Conservation (phyloP, 2,888 invertebrate species). For the Timema cristinae region DNA sequence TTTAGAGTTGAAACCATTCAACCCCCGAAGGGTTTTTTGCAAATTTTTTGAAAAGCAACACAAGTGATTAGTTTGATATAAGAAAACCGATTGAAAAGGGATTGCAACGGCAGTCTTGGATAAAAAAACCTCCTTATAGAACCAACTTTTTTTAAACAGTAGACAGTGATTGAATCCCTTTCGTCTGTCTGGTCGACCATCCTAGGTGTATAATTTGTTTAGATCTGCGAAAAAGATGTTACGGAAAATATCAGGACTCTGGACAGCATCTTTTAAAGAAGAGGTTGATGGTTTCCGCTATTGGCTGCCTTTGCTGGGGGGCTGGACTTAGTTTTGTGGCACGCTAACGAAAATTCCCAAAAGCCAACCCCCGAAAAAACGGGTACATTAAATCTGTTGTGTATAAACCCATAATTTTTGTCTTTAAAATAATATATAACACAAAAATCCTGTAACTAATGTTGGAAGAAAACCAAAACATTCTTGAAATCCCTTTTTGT, state of each 20-base stretch:
- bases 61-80: too few species aligned
- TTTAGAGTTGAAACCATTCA: too few species aligned
- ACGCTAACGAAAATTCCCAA: conserved; percentile 65
- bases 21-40: too few species aligned
- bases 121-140: too few species aligned
- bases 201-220: conserved; percentile 36
- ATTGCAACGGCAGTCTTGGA: too few species aligned
- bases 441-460: too few species aligned
- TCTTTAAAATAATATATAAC: too few species aligned
- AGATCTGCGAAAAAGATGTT: conserved; percentile 49
- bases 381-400: conserved; percentile 40
- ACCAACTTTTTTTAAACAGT: neutral
- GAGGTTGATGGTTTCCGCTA: conserved; percentile 74
- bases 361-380: conserved; percentile 60
- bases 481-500: too few species aligned
- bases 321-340: conserved; percentile 78
- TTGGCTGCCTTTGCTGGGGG: conserved; percentile 85
- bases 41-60: too few species aligned
- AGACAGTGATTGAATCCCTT: neutral
- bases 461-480: too few species aligned
- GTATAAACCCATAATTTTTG: too few species aligned
- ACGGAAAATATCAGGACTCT: conserved; percentile 59
- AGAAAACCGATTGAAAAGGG: too few species aligned
- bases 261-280: conserved; percentile 70
- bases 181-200: neutral